Percentiles rank a stretch among this genome's conserved stretches.
Conservation (phyloP, 2,888 invertebrate genomes). For the Glyphotaelius pellucidus region DNA sequence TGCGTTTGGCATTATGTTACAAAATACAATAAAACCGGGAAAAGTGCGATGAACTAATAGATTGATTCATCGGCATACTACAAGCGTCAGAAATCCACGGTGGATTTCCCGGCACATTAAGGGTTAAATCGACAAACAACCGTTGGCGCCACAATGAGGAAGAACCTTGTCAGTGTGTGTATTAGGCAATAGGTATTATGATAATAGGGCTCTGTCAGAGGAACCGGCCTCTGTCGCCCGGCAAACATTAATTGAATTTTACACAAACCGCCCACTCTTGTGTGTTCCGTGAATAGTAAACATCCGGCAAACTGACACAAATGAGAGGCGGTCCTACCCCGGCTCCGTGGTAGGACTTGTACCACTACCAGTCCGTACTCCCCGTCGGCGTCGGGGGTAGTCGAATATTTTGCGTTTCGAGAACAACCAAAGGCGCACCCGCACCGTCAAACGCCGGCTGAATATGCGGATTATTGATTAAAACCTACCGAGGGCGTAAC, state of each 20-base stretch:
- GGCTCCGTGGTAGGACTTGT: no score
- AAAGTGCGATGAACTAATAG: no score
- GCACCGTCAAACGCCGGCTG: neutral
- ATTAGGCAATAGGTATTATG: no score
- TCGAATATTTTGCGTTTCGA: constrained; percentile 5
- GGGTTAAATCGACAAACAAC: neutral
- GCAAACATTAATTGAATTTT: constrained; percentile 45
- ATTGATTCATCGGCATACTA: no score
- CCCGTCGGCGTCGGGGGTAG: neutral
- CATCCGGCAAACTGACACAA: constrained; percentile 39
- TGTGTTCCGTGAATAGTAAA: constrained; percentile 31
- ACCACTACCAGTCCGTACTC: neutral
- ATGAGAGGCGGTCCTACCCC: neutral
- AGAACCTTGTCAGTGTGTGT: neutral
- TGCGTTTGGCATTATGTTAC: no score
- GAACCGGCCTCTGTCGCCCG: neutral
- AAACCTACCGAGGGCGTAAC: neutral
- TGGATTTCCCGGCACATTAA: no score
- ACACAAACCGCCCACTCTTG: constrained; percentile 25
- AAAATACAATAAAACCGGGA: no score
- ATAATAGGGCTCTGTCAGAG: neutral
- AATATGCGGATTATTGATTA: neutral
- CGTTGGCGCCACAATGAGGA: neutral
- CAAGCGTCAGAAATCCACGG: no score
- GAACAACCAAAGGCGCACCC: neutral